phyloP scores from a whole-genome alignment of 1,140 invertebrate genomes.

The Neodiprion fabricii region DNA sequence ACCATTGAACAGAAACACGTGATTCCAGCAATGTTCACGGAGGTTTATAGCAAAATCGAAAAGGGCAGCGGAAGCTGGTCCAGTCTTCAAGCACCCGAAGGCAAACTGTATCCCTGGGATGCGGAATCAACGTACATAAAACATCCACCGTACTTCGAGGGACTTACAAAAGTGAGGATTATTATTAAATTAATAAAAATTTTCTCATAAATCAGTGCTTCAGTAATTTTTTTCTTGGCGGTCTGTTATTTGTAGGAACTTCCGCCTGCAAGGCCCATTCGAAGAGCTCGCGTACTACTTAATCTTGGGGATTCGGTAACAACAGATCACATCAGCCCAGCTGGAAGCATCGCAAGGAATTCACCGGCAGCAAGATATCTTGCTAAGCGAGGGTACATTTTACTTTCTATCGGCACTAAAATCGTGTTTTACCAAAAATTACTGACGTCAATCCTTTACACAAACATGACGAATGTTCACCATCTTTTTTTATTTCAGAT shows the following conservation, averaged over 20 bases:
- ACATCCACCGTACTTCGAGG: constrained; percentile 94
- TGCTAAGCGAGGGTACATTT: constrained; percentile 71
- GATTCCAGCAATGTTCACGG: constrained; percentile 97
- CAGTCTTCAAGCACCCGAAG: constrained; percentile 77
- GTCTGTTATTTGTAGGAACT: constrained; percentile 59
- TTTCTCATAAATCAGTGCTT: constrained; percentile 9
- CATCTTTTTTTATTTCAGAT: constrained; percentile 59
- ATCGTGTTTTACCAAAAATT: not conserved
- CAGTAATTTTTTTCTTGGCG: constrained; percentile 17
- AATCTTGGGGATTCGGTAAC: constrained; percentile 95
- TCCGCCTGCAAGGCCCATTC: constrained; percentile 64
- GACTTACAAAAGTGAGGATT: constrained; percentile 72
- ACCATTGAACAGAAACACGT: constrained; percentile 88
- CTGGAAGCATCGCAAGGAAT: constrained; percentile 94
- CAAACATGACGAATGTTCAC: not conserved
- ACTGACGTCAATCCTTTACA: not conserved
- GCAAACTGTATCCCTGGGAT: constrained; percentile 93
- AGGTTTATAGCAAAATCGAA: constrained; percentile 88
- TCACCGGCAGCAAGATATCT: constrained; percentile 93
- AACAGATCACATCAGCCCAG: constrained; percentile 98
- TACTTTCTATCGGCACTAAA: constrained; percentile 21
- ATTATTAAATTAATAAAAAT: constrained; percentile 25
- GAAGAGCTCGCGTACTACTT: constrained; percentile 79
- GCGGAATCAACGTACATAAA: constrained; percentile 93
- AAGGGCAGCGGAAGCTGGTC: constrained; percentile 89